phyloP scores from a whole-genome alignment of 2,113 vertebrate species.

The Emydura subglobosa region DNA sequence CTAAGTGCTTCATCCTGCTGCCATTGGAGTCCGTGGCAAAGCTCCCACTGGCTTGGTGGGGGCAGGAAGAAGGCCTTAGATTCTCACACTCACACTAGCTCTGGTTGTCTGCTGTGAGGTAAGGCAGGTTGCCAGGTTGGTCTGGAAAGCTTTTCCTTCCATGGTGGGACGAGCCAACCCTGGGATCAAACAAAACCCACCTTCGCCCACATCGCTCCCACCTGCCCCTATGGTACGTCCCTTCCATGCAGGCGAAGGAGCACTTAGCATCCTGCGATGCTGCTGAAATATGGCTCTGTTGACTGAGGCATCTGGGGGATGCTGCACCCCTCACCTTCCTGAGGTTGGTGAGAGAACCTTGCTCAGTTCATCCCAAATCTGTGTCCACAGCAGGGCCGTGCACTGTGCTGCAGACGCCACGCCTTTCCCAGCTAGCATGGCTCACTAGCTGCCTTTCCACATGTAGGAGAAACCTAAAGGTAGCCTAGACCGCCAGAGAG shows the following conservation, averaged over 20 bases:
- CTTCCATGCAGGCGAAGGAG: background rate
- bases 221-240: background rate
- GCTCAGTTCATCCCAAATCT: background rate
- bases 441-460: background rate
- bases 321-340: background rate
- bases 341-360: background rate
- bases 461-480: background rate
- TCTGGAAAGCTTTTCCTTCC: background rate
- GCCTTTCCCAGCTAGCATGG: background rate
- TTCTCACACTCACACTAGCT: background rate
- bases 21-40: background rate
- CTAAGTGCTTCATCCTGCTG: background rate
- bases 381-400: background rate
- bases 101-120: background rate
- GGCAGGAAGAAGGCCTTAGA: background rate
- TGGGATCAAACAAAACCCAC: background rate
- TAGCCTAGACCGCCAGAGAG: background rate
- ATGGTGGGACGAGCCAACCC: background rate
- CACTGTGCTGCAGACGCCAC: background rate
- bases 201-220: background rate
- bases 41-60: background rate
- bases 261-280: background rate
- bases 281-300: background rate
- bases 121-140: background rate
- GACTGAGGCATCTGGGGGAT: background rate